Percentiles rank a stretch among this genome's conserved stretches.
Evolutionary conservation across 2,113 vertebrate genomes (phyloP).

Genomic region (human (Homo sapiens)): DNA sequence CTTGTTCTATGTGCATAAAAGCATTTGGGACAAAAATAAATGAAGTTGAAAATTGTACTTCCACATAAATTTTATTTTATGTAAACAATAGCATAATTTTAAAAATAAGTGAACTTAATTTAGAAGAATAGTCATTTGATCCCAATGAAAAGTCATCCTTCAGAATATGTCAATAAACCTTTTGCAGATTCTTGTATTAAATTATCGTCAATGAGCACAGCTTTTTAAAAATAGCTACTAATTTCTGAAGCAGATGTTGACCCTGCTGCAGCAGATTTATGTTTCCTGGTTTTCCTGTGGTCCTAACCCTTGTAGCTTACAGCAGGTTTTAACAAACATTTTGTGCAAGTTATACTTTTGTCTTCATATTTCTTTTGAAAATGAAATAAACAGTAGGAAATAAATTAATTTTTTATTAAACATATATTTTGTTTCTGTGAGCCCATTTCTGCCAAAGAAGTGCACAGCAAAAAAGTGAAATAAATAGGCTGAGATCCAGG

Average conservation of each 20-base stretch:
- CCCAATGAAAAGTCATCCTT: neutral
- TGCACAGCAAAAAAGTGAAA: neutral
- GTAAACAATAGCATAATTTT: neutral
- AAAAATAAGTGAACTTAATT: neutral
- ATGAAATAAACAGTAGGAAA: neutral
- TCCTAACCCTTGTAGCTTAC: fast-evolving
- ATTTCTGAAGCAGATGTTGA: neutral
- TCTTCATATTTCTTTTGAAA: neutral
- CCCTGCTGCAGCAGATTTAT: neutral
- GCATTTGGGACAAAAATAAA: neutral
- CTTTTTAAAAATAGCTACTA: neutral
- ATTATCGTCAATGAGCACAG: neutral
- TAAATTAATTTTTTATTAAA: neutral
- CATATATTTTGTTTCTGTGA: neutral
- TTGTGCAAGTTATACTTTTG: neutral
- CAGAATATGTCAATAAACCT: neutral
- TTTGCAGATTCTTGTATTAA: neutral
- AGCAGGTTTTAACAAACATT: neutral
- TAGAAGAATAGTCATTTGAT: neutral
- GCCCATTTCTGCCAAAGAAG: neutral
- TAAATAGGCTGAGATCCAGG: neutral
- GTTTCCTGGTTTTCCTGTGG: neutral
- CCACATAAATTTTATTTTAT: neutral
- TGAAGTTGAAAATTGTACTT: neutral
- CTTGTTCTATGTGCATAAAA: neutral